These are phyloP conservation scores for Hydrolagus colliei DNA, from an alignment of 2,797 vertebrate genomes.

Conservation along the genomic window DNA sequence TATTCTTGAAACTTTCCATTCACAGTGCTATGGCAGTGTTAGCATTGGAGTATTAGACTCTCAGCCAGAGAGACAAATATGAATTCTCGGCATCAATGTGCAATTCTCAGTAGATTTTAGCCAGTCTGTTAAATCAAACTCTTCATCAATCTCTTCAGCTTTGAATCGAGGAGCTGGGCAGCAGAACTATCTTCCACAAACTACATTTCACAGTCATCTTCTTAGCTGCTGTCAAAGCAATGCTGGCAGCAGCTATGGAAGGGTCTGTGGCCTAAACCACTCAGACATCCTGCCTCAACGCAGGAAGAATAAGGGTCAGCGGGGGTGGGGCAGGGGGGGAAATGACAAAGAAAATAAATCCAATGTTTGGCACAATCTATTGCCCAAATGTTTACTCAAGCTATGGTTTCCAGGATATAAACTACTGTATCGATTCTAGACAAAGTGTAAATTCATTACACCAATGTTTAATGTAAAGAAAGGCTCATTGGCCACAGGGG, in stretches of 20 bases:
- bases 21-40: too few species aligned
- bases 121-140: not conserved
- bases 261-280: not conserved
- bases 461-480: not conserved
- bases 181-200: not conserved
- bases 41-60: too few species aligned
- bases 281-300: not conserved
- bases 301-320: not conserved
- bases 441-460: conserved; percentile 11
- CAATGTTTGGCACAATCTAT: not conserved
- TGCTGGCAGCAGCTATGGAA: not conserved
- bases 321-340: not conserved
- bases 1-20: too few species aligned
- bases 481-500: conserved; percentile 6
- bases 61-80: too few species aligned
- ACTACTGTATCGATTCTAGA: not conserved
- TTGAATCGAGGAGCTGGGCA: not conserved
- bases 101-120: not conserved
- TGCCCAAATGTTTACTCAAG: too few species aligned
- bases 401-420: too few species aligned
- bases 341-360: not conserved
- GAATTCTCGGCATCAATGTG: not conserved
- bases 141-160: not conserved
- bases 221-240: not conserved
- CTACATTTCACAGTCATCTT: not conserved